Conservation (phyloP, 2,797 vertebrate species). For the Pitangus sulphuratus region DNA sequence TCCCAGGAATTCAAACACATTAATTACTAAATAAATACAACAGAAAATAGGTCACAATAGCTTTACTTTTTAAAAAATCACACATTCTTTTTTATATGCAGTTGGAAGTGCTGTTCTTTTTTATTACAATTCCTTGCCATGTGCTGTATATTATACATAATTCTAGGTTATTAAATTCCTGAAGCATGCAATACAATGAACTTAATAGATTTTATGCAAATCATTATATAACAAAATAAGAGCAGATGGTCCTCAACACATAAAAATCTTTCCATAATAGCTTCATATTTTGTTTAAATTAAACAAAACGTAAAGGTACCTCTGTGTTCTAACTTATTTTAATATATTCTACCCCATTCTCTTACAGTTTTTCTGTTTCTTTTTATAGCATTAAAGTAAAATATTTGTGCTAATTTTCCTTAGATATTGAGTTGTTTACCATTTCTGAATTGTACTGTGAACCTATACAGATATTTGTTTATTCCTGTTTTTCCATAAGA, state of each 20-base stretch:
- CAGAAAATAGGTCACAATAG: slow-evolving; percentile 22
- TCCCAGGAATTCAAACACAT: slow-evolving; percentile 58
- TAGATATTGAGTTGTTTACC: slow-evolving; percentile 40
- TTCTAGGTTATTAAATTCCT: slow-evolving; percentile 77
- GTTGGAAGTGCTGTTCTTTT: slow-evolving; percentile 44
- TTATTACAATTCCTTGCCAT: slow-evolving; percentile 69
- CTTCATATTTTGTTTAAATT: slow-evolving; percentile 75
- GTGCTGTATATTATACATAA: slow-evolving; percentile 73
- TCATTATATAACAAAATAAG: slow-evolving; percentile 76
- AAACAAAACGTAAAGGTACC: slow-evolving; percentile 64
- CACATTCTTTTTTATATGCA: slow-evolving; percentile 28
- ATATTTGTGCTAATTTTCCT: slow-evolving; percentile 5
- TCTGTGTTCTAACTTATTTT: slow-evolving; percentile 45
- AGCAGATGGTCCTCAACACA: slow-evolving; percentile 77
- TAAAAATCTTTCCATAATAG: slow-evolving; percentile 65
- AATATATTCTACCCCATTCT: slow-evolving; percentile 41
- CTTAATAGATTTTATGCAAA: slow-evolving; percentile 84
- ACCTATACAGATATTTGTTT: slow-evolving; percentile 1
- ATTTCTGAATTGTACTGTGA: neutral
- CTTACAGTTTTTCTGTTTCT: neutral
- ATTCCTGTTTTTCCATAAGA: neutral
- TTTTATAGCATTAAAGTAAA: slow-evolving; percentile 17
- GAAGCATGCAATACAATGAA: slow-evolving; percentile 72
- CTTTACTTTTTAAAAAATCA: slow-evolving; percentile 40
- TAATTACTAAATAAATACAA: slow-evolving; percentile 61